phyloP scores from a whole-genome alignment of 2,797 vertebrate species.

The Chiloscyllium punctatum region DNA sequence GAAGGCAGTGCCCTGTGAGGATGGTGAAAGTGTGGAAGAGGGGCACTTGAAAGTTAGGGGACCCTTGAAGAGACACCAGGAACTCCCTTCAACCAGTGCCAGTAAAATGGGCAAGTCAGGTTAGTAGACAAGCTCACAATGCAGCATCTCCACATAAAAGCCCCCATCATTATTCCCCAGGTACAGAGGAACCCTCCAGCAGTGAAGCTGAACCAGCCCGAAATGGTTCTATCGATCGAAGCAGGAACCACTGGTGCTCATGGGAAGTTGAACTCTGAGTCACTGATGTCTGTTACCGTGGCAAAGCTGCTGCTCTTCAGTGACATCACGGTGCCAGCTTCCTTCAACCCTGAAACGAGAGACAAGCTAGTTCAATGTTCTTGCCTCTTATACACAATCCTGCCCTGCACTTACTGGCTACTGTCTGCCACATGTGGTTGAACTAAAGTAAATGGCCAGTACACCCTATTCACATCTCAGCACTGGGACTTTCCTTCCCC shows the following conservation, averaged over 20 bases:
- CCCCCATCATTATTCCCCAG: background rate
- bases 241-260: background rate
- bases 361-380: background rate
- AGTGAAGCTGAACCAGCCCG: background rate
- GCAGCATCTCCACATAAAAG: too few relatives aligned
- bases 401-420: background rate
- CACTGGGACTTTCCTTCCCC: background rate
- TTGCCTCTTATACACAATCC: background rate
- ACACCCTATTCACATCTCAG: background rate
- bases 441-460: background rate
- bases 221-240: background rate
- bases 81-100: background rate
- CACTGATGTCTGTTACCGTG: constrained; percentile 29
- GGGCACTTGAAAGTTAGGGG: too few relatives aligned
- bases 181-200: background rate
- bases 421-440: background rate
- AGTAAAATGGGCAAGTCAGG: background rate
- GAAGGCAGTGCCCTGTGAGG: background rate
- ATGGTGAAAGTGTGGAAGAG: background rate
- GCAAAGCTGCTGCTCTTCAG: constrained; percentile 31
- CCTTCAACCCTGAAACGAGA: constrained; percentile 25
- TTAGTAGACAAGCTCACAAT: background rate
- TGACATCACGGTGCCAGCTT: background rate
- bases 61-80: background rate
- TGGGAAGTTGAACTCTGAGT: constrained; percentile 25